A percentile compares a stretch with the other conserved stretches of the same genome.
phyloP scores from a whole-genome alignment of 2,797 vertebrate genomes.

The Pogonophryne albipinna region DNA sequence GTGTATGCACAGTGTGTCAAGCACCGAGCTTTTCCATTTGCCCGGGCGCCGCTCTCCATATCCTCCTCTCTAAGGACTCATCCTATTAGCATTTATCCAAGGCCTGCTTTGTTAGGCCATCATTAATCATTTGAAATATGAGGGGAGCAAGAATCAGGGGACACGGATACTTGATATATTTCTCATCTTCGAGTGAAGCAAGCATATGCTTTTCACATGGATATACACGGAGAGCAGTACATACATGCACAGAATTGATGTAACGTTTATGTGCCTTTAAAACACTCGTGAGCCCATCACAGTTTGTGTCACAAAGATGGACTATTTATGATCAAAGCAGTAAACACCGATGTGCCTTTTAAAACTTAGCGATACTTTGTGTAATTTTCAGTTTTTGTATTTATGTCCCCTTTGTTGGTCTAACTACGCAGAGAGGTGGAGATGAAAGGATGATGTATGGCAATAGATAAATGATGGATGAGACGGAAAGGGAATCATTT shows the following conservation, averaged over 20 bases:
- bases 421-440: constrained; percentile 59
- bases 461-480: constrained; percentile 77
- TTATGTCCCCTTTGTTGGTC: constrained; percentile 60
- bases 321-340: constrained; percentile 33
- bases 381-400: constrained; percentile 59
- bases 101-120: constrained; percentile 82
- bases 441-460: constrained; percentile 80
- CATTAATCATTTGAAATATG: constrained; percentile 86
- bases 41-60: constrained; percentile 63
- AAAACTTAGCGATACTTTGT: constrained; percentile 33
- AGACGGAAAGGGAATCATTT: constrained; percentile 57
- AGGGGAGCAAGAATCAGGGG: constrained; percentile 67
- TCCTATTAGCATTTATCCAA: constrained; percentile 85
- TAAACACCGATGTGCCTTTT: constrained; percentile 13
- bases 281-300: not conserved
- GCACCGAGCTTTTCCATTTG: constrained; percentile 67
- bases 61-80: constrained; percentile 79
- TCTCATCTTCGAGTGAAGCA: constrained; percentile 72
- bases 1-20: constrained; percentile 73
- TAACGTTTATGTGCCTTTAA: no score
- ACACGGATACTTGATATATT: constrained; percentile 73
- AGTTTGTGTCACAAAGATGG: not conserved
- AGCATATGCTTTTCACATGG: constrained; percentile 65
- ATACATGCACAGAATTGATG: constrained; percentile 14
- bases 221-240: not conserved